Evolutionary conservation across 2,113 vertebrate species (phyloP).

Genomic region (Pyrgilauda ruficollis): DNA sequence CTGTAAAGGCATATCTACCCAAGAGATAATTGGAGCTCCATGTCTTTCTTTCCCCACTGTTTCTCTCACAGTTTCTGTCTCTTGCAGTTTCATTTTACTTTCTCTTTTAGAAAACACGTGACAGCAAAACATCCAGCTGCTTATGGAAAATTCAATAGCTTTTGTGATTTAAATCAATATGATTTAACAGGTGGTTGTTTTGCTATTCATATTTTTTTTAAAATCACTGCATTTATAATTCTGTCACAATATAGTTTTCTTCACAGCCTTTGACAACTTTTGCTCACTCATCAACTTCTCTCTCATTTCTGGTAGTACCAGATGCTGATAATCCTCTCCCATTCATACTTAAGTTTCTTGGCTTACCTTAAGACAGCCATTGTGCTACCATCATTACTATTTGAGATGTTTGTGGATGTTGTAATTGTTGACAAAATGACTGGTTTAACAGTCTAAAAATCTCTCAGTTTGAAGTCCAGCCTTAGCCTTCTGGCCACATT

Average conservation of each 20-base stretch:
- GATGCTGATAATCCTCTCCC: neutral
- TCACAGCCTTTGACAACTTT: neutral
- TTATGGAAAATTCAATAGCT: slow-evolving; percentile 53
- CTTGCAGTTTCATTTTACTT: slow-evolving; percentile 22
- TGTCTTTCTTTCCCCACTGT: neutral
- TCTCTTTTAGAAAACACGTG: slow-evolving; percentile 30
- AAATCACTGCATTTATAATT: slow-evolving; percentile 13
- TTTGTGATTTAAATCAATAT: slow-evolving; percentile 55
- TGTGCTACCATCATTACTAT: neutral
- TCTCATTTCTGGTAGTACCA: neutral
- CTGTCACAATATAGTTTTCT: neutral
- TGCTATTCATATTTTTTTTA: slow-evolving; percentile 1
- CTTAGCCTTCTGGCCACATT: neutral
- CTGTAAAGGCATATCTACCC: neutral
- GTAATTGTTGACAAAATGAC: neutral
- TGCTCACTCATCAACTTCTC: neutral
- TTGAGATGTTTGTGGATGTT: neutral
- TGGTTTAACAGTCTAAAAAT: neutral
- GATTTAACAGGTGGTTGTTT: slow-evolving; percentile 57
- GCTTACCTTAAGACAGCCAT: neutral
- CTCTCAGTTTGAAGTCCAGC: neutral
- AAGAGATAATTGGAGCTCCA: neutral
- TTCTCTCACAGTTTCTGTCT: neutral
- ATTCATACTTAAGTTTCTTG: neutral
- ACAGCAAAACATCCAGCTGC: slow-evolving; percentile 25